These are phyloP conservation scores for Diploptera punctata DNA, from an alignment of 2,888 invertebrate genomes.

Conservation along the genomic window DNA sequence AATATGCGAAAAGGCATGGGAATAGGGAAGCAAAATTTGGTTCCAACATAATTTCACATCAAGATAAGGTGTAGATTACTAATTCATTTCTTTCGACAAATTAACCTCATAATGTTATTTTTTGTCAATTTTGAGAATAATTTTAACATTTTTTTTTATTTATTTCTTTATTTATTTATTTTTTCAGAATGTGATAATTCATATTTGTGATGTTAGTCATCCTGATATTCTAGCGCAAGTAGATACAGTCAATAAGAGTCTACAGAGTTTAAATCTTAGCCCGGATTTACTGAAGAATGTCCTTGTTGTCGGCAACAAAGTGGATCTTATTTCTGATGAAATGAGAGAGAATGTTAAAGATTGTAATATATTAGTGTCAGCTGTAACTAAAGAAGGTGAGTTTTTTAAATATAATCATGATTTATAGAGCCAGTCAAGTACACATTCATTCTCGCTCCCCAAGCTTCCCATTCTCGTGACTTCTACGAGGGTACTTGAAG, in stretches of 20 bases:
- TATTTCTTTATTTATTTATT: constrained; percentile 7
- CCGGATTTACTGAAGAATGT: constrained; percentile 59
- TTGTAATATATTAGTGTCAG: constrained; percentile 52
- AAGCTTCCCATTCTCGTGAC: no score
- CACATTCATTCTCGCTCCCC: no score
- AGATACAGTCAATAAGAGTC: constrained; percentile 70
- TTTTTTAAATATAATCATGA: no score
- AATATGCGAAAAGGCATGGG: no score
- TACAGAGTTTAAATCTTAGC: constrained; percentile 61
- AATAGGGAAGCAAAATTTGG: no score
- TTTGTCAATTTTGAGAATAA: no score
- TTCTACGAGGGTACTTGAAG: no score
- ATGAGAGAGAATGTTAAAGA: constrained; percentile 35
- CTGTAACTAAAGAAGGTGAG: constrained; percentile 43
- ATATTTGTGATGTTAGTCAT: constrained; percentile 80
- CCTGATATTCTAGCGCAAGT: constrained; percentile 72
- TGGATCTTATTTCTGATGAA: constrained; percentile 60
- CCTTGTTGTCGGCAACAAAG: constrained; percentile 78
- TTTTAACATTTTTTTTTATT: no score
- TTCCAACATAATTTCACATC: no score
- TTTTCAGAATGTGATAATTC: constrained; percentile 76
- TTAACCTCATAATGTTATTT: background rate
- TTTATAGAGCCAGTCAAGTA: no score
- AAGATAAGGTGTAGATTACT: no score
- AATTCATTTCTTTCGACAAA: no score